A percentile compares a stretch with the other conserved stretches of the same genome.
These are phyloP conservation scores for Automeris io DNA, from an alignment of 2,888 invertebrate species.

Conservation along the genomic window DNA sequence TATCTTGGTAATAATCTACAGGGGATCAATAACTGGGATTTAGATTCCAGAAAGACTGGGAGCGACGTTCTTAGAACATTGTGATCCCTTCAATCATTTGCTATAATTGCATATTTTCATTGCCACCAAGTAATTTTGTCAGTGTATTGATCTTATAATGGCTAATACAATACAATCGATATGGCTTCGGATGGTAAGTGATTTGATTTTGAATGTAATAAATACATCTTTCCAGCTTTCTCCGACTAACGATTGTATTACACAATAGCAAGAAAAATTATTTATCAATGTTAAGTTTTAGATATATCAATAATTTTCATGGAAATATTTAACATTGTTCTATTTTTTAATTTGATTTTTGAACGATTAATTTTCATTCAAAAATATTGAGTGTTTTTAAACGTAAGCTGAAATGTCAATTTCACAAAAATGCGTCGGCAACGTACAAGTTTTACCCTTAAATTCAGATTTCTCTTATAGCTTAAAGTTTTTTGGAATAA, in stretches of 20 bases:
- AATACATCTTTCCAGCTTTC: too few species aligned
- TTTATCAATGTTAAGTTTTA: neutral
- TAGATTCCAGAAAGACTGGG: too few species aligned
- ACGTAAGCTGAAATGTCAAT: slow-evolving; percentile 11
- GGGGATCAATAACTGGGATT: slow-evolving; percentile 14
- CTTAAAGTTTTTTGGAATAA: too few species aligned
- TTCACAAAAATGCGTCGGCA: slow-evolving; percentile 10
- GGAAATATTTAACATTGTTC: neutral
- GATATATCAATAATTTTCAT: neutral
- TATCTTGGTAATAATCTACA: slow-evolving; percentile 18
- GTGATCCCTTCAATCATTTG: neutral
- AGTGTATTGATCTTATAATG: slow-evolving; percentile 23
- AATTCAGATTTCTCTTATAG: too few species aligned
- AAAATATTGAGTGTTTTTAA: too few species aligned
- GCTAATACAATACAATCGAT: slow-evolving; percentile 50
- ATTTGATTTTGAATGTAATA: too few species aligned
- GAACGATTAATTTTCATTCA: too few species aligned
- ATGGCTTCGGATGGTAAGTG: slow-evolving; percentile 53
- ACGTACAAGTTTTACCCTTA: too few species aligned
- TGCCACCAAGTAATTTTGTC: neutral
- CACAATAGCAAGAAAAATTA: too few species aligned
- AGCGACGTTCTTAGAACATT: neutral
- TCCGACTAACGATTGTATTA: too few species aligned
- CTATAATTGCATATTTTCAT: neutral
- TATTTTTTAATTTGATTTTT: too few species aligned